Base-by-base conservation (phyloP, 2,797 vertebrate species). In the Enteromius argenteus region DNA sequence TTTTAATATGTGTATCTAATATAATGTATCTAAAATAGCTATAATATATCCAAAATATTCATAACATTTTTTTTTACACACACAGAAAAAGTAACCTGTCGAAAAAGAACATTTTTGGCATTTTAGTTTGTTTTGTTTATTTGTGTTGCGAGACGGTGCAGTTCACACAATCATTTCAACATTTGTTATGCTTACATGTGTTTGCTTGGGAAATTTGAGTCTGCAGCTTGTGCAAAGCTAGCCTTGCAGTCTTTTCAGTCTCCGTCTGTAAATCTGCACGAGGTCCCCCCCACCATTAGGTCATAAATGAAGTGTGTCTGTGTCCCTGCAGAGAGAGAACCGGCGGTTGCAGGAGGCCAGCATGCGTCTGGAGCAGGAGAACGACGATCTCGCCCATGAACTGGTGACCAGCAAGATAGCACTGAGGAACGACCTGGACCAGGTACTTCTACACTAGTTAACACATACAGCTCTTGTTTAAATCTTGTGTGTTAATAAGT, bases 391-490 rank as follows among this genome's bases (percentile, higher is more conserved):
- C 73, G 98, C 98, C 71, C 98, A 99, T 0, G 98, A 99, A 76
- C 96, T 99, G 79, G 98, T 99, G 71, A 99, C 98, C 89, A 99
- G 98, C 93, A 99, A 99, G 94, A 99, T 99, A 19, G 98, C 98
- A 32, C 95, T 99, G 79, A 93, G 98, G 49, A 99, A 96, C 58
- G 98, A 99, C 93, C 93, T 99, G 84, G 98, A 99, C 92, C 97
- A 99, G 97, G 98, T 99, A 92, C 89, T 11, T 17, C 32, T 32
- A 35, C 37, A 35, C 7, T 56, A 35, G 4, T 66, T 42, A 8
- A 64, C n/a, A 19, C 23, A 2, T 42, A 30, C 8, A 10, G 46
- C 53, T 82, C 60, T 10, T 53, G 19, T 23, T 77, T 7, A 68
- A 32, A 68, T 60, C 19, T 37, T 76, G 42, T 66, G 53, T 53